Evolutionary conservation across 2,888 invertebrate genomes (phyloP).

Genomic region (Diabrotica balteata): DNA sequence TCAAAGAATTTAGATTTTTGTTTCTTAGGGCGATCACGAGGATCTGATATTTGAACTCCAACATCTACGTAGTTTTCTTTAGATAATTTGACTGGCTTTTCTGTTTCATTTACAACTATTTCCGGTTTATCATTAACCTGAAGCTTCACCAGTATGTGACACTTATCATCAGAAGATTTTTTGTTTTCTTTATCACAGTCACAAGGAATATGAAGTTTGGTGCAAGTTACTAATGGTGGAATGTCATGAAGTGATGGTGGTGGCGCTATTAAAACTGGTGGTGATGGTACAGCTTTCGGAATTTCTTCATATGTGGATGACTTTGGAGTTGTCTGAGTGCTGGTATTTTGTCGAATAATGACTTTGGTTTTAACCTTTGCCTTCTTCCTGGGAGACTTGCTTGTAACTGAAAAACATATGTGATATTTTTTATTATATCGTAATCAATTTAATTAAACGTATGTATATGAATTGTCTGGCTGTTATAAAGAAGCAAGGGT

Average conservation of each 20-base stretch:
- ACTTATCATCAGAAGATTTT: conserved; percentile 45
- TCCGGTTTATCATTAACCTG: conserved; percentile 49
- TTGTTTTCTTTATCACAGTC: conserved; percentile 41
- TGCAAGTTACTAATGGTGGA: conserved; percentile 12
- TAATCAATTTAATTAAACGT: too few relatives aligned
- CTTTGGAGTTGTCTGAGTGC: conserved; percentile 57
- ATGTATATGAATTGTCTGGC: too few relatives aligned
- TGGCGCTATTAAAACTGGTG: neutral
- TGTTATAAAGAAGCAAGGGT: too few relatives aligned
- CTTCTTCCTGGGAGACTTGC: conserved; percentile 38
- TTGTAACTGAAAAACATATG: neutral
- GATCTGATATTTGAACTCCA: conserved; percentile 19
- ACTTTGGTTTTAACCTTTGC: conserved; percentile 36
- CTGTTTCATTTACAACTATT: conserved; percentile 30
- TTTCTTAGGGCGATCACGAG: conserved; percentile 5
- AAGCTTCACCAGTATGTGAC: conserved; percentile 56
- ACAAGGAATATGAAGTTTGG: conserved; percentile 39
- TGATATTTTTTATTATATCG: too few relatives aligned
- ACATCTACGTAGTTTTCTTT: conserved; percentile 3
- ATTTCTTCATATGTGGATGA: conserved; percentile 21
- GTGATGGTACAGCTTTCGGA: neutral
- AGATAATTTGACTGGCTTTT: neutral
- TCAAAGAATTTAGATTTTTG: neutral
- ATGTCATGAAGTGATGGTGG: neutral
- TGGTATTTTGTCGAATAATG: conserved; percentile 53